Evolutionary conservation across 2,797 vertebrate genomes (phyloP).

Genomic region (Caiman crocodilus): DNA sequence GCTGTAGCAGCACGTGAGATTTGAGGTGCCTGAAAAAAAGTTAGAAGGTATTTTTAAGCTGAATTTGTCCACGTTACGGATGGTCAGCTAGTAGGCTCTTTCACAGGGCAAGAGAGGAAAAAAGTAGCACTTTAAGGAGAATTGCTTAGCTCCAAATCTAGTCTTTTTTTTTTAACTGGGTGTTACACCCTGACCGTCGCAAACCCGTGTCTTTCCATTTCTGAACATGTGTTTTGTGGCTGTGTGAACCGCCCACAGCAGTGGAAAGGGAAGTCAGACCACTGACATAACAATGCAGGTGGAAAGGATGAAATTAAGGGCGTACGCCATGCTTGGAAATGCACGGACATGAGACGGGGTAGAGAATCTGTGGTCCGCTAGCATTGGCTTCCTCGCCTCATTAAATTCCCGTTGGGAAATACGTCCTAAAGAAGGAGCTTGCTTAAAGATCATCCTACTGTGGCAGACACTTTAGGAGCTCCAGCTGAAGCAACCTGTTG

Average conservation of each 20-base stretch:
- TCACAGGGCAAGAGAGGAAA: background rate
- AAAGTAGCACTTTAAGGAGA: background rate
- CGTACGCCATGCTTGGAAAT: background rate
- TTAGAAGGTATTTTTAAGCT: background rate
- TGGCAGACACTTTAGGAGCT: too few species aligned
- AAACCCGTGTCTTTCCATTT: background rate
- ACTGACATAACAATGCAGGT: slow-evolving; percentile 3
- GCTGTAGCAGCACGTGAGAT: background rate
- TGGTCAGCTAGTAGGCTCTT: background rate
- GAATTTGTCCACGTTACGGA: background rate
- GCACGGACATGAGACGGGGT: background rate
- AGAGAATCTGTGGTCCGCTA: background rate
- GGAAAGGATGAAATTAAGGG: background rate
- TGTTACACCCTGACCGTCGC: background rate
- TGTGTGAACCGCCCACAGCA: background rate
- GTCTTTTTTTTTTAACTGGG: background rate
- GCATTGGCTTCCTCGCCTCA: slow-evolving; percentile 18
- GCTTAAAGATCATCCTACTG: rapidly evolving
- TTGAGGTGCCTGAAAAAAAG: background rate
- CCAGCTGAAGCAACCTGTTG: too few species aligned
- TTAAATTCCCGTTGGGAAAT: background rate
- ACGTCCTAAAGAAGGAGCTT: background rate
- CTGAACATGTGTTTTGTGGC: background rate
- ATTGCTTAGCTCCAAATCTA: background rate
- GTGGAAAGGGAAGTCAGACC: background rate